Evolutionary conservation across 2,888 invertebrate genomes (phyloP), one percentile per base, ranked within the genome.

Genomic region (Schizotus pectinicornis): DNA sequence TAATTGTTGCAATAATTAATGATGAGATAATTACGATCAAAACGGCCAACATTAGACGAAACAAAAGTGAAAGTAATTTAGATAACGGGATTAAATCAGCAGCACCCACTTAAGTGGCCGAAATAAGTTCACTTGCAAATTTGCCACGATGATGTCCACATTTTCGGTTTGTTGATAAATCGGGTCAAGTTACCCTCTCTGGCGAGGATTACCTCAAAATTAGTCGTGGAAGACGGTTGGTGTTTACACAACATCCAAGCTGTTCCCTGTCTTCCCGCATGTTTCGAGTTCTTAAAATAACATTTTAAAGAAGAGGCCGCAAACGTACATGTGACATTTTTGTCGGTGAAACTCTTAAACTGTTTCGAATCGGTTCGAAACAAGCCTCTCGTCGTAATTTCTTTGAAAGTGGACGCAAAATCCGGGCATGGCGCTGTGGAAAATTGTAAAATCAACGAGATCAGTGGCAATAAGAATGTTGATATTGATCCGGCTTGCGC

Each of bases 401-500:
- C 22, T 22, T 22, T 11, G 35, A 35, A 35, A n/a, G n/a, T n/a
- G n/a, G n/a, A n/a, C n/a, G n/a, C n/a, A n/a, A n/a, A n/a, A n/a
- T n/a, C 11, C 35, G 6, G 11, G 11, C 6, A n/a, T 12, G 13
- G 9, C 12, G 9, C 7, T 39, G 7, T 37, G 22, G 34, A 7
- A 9, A 34, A 34, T 49, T 49, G 38, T 43, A 42, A 56, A 56
- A 56, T 56, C 42, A 49, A 45, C 62, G 62, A 65, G 64, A 65
- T 68, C 65, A 65, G 39, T 31, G 6, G 64, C 63, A 68, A 64
- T 67, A 69, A 65, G 66, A 63, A 62, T 65, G 63, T 74, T 74
- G 74, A 68, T 76, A 76, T 76, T 74, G 76, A 76, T 76, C 75
- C 69, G 70, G 63, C 70, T 61, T 75, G 76, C 76, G 75, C 75